Base-by-base conservation (phyloP, 2,113 vertebrate genomes). In the Taurulus bubalis region DNA sequence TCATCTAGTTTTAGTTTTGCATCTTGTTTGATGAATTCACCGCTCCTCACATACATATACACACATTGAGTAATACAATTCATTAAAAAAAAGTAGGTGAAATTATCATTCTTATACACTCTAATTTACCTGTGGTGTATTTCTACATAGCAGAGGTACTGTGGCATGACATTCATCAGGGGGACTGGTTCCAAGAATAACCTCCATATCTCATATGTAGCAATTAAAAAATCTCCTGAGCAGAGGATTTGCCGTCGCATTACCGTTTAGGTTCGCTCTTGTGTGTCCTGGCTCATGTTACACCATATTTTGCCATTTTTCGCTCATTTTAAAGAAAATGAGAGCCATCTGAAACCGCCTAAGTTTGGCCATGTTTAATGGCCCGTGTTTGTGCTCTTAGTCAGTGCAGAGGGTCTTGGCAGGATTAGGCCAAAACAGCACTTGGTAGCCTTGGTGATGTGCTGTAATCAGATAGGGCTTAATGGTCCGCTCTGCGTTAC, bases 321-420 rank as follows among this genome's bases (percentile, higher is more conserved):
- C 58, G 60, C 53, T 38, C 0, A 1, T 78, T 82, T 77, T 51
- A 55, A 69, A 51, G 71, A 85, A 90, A 90, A 89, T 85, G 78
- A 49, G 22, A 55, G 40, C 69, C 85, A 87, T 87, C 86, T 90
- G 91, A 90, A 92, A 86, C 70, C 81, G 75, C 83, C 88, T 47
- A 72, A 64, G 32, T 45, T 67, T 75, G 81, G 77, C 86, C 62
- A 58, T 72, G 51, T 72, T 62, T 70, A 85, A 59, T 53, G 63
- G 59, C 63, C 67, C 75, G 79, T 71, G 72, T 75, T 83, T 89
- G 67, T 75, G 24, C 70, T 83, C 55, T 68, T 68, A 62, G 64
- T 66, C 62, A 16, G 64, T 68, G 53, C 77, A 79, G 68, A 83
- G 51, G 74, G 75, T 86, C 71, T 85, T 76, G 63, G 74, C 28